Evolutionary conservation across 2,797 vertebrate species (phyloP), one percentile per base, ranked within the genome.

Genomic region (Sternarchorhynchus goeldii): DNA sequence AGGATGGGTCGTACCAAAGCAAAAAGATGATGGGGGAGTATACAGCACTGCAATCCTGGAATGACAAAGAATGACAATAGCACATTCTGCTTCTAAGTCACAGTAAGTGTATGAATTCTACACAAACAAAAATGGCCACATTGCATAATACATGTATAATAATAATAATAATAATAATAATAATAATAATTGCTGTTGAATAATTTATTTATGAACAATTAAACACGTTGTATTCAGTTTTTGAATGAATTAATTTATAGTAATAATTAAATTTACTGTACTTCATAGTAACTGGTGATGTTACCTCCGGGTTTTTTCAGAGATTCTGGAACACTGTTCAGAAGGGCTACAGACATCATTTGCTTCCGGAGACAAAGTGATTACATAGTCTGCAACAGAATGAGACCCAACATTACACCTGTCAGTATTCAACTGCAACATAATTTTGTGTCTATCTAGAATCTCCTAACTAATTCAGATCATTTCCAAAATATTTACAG

Each of bases 1-100:
- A 16, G 93, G 95, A 12, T 91, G 91, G 0, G 56, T 81, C 5
- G 94, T 93, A 14, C 91, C 92, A 36, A 90, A 84, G 85, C 96
- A 96, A 82, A 96, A 94, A 0, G 81, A 72, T 78, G 90, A 90
- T 0, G 2, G 3, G 2, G 89, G 79, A 18, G 88, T 34, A 77
- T 88, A 95, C 5, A 99, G 83, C n/a, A 98, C 82, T 17, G 96
- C 96, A 50, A 95, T 83, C 79, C 97, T 99, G 80, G 31, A 87
- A 90, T 77, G 69, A 55, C 81, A n/a, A 63, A 56, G 2, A 29
- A 2, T 10, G 39, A 58, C 10, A 56, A 45, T 1, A 12, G 45
- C 10, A 50, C 45, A 50, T 50, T 60, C 21, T 60, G 6, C 20
- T 8, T 25, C 10, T 59, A 32, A 53, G 45, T 50, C 45, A 50